Conservation (phyloP, 2,888 invertebrate genomes). For the Lypha dubia region DNA sequence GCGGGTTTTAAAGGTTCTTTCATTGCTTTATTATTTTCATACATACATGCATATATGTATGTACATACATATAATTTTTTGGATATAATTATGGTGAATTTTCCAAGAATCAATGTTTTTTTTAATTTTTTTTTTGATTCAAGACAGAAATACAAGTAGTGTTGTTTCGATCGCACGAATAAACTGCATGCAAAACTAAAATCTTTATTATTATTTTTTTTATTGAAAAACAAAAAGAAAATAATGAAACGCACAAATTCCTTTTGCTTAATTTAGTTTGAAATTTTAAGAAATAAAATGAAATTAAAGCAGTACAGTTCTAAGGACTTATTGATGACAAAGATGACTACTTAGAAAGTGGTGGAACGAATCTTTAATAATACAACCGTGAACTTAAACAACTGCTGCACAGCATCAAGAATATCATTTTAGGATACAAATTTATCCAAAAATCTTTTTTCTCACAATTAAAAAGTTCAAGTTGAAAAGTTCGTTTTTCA, state of each 20-base stretch:
- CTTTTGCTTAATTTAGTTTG: constrained; percentile 55
- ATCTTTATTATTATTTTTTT: too few species aligned
- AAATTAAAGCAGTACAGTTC: constrained; percentile 5
- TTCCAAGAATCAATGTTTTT: constrained; percentile 57
- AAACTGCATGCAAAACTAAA: constrained; percentile 46
- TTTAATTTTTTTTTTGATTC: constrained; percentile 41
- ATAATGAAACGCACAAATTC: constrained; percentile 30
- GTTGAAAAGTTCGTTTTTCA: too few species aligned
- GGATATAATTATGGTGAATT: constrained; percentile 59
- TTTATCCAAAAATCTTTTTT: too few species aligned
- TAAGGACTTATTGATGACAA: constrained; percentile 6
- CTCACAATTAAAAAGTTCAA: too few species aligned
- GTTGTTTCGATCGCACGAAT: constrained; percentile 25
- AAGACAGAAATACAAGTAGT: constrained; percentile 18
- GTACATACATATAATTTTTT: constrained; percentile 28
- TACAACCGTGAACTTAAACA: too few species aligned
- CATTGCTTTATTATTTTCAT: constrained; percentile 36
- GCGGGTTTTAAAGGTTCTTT: constrained; percentile 39
- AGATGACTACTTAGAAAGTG: too few species aligned
- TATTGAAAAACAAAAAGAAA: constrained; percentile 4
- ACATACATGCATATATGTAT: too few species aligned
- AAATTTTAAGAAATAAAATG: constrained; percentile 42
- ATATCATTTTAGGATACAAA: too few species aligned
- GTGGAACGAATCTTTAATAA: too few species aligned
- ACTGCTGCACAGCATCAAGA: too few species aligned